Percentiles rank a stretch among this genome's conserved stretches.
Conservation (phyloP, 2,113 vertebrate species). For the Melanerpes aurifrons region DNA sequence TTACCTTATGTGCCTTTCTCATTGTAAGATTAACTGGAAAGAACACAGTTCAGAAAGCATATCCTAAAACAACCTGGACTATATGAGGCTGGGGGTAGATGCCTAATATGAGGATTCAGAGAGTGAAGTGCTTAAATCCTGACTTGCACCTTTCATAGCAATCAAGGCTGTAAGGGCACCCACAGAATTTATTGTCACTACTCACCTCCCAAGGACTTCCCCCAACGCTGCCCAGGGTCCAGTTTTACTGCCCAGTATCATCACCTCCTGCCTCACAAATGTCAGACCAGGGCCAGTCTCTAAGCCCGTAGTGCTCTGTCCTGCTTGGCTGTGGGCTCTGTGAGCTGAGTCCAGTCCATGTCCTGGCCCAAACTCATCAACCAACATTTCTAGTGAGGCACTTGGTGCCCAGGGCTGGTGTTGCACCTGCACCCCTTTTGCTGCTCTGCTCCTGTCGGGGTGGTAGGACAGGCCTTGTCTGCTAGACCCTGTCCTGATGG, state of each 20-base stretch:
- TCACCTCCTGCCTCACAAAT: background rate
- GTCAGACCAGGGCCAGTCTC: background rate
- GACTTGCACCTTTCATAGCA: background rate
- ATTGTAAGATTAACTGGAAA: background rate
- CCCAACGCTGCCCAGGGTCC: background rate
- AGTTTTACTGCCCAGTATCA: rapidly evolving
- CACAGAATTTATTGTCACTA: background rate
- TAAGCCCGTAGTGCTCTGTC: background rate
- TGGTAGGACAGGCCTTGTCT: rapidly evolving
- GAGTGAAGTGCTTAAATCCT: background rate
- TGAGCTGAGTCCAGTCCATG: rapidly evolving
- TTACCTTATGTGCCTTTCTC: background rate
- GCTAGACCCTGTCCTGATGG: rapidly evolving
- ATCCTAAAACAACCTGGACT: background rate
- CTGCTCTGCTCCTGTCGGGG: background rate
- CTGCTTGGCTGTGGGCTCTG: rapidly evolving
- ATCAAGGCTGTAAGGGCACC: background rate
- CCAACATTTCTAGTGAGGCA: background rate
- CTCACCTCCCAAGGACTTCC: rapidly evolving
- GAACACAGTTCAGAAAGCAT: rapidly evolving
- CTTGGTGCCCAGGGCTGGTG: background rate
- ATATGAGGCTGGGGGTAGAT: background rate
- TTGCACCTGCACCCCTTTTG: too few relatives aligned
- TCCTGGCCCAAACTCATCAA: too few relatives aligned
- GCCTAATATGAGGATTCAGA: background rate